Conservation (phyloP, 2,797 vertebrate genomes). For the Allenopithecus nigroviridis region DNA sequence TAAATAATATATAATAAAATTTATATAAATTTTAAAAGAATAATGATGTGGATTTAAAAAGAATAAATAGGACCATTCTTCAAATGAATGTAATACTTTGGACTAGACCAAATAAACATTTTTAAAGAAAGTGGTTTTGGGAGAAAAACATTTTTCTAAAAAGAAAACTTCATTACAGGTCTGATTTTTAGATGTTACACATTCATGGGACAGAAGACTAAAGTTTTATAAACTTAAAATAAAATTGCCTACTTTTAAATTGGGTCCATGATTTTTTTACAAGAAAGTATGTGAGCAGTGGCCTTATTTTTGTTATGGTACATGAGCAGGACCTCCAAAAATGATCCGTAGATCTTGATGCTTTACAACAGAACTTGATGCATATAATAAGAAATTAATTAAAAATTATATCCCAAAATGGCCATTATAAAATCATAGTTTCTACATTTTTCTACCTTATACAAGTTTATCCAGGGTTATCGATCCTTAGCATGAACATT, state of each 20-base stretch:
- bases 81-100: neutral
- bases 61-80: neutral
- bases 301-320: neutral
- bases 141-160: neutral
- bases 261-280: neutral
- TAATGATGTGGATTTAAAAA: neutral
- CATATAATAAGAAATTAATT: neutral
- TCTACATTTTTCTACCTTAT: neutral
- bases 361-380: neutral
- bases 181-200: neutral
- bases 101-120: neutral
- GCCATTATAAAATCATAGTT: neutral
- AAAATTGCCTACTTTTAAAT: neutral
- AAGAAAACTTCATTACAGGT: neutral
- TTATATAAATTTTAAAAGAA: neutral
- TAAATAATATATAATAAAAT: neutral
- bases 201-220: neutral
- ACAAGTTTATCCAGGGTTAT: neutral
- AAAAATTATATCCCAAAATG: neutral
- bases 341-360: neutral
- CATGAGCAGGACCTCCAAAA: neutral
- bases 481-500: neutral
- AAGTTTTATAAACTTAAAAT: constrained; percentile 23
- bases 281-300: neutral
- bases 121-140: neutral